These are phyloP conservation scores for Ceuthmochares aereus DNA, from an alignment of 2,113 vertebrate species.

Conservation along the genomic window DNA sequence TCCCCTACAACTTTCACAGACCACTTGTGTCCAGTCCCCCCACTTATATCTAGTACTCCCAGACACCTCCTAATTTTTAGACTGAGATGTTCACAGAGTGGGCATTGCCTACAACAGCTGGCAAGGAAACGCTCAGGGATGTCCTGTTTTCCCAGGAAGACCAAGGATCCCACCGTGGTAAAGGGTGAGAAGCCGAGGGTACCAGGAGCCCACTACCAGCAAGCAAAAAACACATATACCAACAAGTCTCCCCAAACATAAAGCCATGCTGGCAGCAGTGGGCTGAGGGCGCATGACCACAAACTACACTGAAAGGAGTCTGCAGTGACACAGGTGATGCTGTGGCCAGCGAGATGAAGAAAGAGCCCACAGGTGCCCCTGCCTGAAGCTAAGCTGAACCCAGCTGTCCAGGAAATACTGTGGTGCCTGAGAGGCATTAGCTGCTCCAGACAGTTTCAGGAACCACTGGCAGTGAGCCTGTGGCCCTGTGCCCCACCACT, in stretches of 20 bases:
- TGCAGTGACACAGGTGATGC: not conserved
- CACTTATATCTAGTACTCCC: not conserved
- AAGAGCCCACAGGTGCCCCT: not conserved
- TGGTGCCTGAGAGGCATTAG: not conserved
- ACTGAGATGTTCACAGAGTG: not conserved
- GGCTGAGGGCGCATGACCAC: fast-evolving
- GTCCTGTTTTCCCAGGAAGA: not conserved
- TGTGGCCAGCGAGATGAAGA: not conserved
- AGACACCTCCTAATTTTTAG: not conserved
- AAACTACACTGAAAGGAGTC: not conserved
- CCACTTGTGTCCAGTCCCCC: not conserved
- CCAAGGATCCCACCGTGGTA: not conserved
- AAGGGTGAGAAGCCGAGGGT: not conserved
- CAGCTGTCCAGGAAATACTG: not conserved
- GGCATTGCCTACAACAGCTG: not conserved
- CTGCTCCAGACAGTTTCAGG: not conserved
- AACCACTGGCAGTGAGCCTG: not conserved
- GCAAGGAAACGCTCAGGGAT: not conserved
- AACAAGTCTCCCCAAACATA: not conserved
- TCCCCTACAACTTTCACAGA: not conserved
- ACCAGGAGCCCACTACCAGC: not conserved
- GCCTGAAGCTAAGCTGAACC: not conserved
- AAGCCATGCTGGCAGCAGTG: not conserved
- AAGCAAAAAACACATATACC: not conserved
- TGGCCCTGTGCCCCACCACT: not conserved